Percentiles rank a stretch among this genome's conserved stretches.
phyloP scores from a whole-genome alignment of 2,113 vertebrate species.

The Lutjanus erythropterus region DNA sequence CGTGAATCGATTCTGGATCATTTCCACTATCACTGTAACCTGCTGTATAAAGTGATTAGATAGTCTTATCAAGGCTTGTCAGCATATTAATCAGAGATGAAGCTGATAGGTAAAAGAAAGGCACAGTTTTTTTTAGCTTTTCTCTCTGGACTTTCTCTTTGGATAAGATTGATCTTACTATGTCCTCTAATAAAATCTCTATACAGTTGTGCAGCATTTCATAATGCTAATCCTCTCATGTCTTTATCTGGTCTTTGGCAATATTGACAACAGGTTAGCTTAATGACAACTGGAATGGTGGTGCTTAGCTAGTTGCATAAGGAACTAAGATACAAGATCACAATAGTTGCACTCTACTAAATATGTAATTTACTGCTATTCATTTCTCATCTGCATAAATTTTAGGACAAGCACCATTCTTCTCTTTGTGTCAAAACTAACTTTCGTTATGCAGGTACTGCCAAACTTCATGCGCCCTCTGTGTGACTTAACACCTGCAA shows the following conservation, averaged over 20 bases:
- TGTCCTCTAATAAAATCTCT: constrained; percentile 7
- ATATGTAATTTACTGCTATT: constrained; percentile 25
- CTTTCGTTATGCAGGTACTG: not conserved
- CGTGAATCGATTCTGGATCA: constrained; percentile 13
- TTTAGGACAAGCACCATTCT: not conserved
- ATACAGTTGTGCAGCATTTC: constrained; percentile 4
- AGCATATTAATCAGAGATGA: constrained; percentile 37
- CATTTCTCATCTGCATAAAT: not conserved
- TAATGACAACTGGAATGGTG: not conserved
- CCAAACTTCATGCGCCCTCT: not conserved
- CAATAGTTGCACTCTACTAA: not conserved
- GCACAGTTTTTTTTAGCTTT: not conserved
- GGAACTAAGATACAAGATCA: constrained; percentile 23
- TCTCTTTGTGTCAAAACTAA: constrained; percentile 13
- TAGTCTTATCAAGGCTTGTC: constrained; percentile 3
- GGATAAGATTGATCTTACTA: constrained; percentile 11
- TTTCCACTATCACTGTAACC: constrained; percentile 9
- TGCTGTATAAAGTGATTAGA: not conserved
- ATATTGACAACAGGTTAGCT: no score
- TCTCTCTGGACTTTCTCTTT: not conserved
- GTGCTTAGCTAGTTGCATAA: constrained; percentile 24
- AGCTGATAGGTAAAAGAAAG: not conserved
- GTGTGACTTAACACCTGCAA: not conserved
- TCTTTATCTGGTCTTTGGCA: constrained; percentile 37
- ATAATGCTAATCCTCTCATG: constrained; percentile 35